These are phyloP conservation scores for Notoglanidium macrostoma DNA, from an alignment of 2,797 vertebrate genomes.

Conservation along the genomic window DNA sequence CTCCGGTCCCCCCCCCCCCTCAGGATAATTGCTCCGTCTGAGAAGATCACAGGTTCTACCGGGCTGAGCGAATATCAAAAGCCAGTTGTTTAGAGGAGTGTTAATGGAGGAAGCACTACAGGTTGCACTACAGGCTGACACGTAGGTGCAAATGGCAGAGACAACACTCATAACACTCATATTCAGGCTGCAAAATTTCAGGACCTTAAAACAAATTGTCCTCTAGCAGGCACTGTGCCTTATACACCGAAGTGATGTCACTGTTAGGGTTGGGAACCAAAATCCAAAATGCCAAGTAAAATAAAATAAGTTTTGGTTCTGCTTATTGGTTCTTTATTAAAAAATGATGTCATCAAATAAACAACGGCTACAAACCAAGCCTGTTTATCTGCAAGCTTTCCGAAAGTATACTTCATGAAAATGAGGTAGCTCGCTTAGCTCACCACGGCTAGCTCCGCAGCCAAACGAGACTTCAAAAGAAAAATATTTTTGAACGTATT, in stretches of 20 bases:
- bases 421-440: no score
- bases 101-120: background rate
- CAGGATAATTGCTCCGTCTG: conserved; percentile 21
- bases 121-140: background rate
- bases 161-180: background rate
- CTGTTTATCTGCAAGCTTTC: no score
- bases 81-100: conserved; percentile 13
- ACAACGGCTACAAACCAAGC: no score
- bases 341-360: no score
- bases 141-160: background rate
- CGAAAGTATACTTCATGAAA: no score
- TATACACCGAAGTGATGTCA: background rate
- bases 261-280: no score
- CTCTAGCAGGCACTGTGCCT: background rate
- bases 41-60: conserved; percentile 43
- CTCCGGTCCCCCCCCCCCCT: background rate
- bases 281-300: no score
- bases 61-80: conserved; percentile 18
- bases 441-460: no score
- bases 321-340: no score
- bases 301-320: no score
- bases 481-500: no score
- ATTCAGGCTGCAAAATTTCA: background rate
- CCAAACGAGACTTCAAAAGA: no score
- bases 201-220: background rate